These are phyloP conservation scores for Panthera tigris DNA, from an alignment of 2,113 vertebrate species.

Conservation along the genomic window DNA sequence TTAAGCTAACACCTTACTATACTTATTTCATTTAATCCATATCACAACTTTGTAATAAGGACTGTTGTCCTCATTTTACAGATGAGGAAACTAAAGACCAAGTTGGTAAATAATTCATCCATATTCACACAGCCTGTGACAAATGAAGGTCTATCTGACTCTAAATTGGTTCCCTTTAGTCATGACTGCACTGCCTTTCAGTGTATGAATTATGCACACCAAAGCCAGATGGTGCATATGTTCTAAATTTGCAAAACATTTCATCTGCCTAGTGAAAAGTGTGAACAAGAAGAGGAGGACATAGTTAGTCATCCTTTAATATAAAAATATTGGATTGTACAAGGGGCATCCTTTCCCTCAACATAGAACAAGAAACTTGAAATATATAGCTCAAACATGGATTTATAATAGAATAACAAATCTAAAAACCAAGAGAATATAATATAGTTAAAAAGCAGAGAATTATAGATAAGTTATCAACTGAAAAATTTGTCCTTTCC, in stretches of 20 bases:
- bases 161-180: not conserved
- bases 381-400: not conserved
- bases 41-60: not conserved
- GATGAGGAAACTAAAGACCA: not conserved
- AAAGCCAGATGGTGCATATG: conserved; percentile 64
- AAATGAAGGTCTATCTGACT: not conserved
- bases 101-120: not conserved
- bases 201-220: conserved; percentile 56
- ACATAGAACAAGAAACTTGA: conserved; percentile 15
- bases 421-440: not conserved
- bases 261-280: conserved; percentile 57
- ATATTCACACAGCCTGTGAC: not conserved
- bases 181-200: not conserved
- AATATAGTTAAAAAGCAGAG: not conserved
- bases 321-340: conserved; percentile 8
- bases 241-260: conserved; percentile 70
- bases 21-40: not conserved
- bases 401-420: conserved; percentile 26
- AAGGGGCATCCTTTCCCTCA: not conserved
- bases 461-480: not conserved
- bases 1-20: not conserved
- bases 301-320: conserved; percentile 54
- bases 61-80: not conserved
- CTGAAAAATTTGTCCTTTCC: conserved; percentile 1
- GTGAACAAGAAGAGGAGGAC: conserved; percentile 54